Evolutionary conservation across 1,140 invertebrate species (phyloP), one percentile per base, ranked within the genome.

Genomic region (Caenorhabditis briggsae): DNA sequence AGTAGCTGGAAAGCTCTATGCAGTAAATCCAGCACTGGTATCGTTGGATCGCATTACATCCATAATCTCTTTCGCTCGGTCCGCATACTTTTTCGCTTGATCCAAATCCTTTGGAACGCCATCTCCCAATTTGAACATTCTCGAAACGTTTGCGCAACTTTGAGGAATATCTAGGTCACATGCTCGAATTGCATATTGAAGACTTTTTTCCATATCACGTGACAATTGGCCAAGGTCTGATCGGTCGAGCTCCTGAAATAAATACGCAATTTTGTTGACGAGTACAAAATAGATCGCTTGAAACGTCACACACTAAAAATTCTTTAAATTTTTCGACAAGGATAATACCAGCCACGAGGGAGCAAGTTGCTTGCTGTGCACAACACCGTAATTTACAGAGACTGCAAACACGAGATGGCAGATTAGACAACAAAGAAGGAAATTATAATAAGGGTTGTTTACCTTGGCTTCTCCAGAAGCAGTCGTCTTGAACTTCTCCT

Each of bases 111-210:
- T 91, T 5, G 90, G 91, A 16, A 91, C 87, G n/a, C 90, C 90
- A 58, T 92, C 91, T 18, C 91, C 91, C 18, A 89, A 23, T 61
- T 90, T 87, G 64, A 84, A 91, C 86, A 91, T 91, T 83, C 91
- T 87, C 7, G 85, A 61, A 58, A 91, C 90, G 85, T 91, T 89
- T 12, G 88, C 89, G 85, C 90, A 90, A n/a, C 87, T 87, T 55
- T 90, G 89, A 18, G 90, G 43, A 43, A 90, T 87, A n/a, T 88
- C 87, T n/a, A 86, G 46, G 20, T 91, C 91, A 82, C 91, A 91
- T n/a, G 91, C 91, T 59, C 84, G 59, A 58, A 87, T 89, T 5
- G 87, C 91, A 74, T 90, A 91, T 23, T 88, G 82, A 14, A 91
- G 55, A 20, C 91, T 89, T 55, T 91, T 89, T 11, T 90, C 59